A percentile compares a stretch with the other conserved stretches of the same genome.
phyloP scores from a whole-genome alignment of 2,113 vertebrate genomes.

The Podocnemis expansa region DNA sequence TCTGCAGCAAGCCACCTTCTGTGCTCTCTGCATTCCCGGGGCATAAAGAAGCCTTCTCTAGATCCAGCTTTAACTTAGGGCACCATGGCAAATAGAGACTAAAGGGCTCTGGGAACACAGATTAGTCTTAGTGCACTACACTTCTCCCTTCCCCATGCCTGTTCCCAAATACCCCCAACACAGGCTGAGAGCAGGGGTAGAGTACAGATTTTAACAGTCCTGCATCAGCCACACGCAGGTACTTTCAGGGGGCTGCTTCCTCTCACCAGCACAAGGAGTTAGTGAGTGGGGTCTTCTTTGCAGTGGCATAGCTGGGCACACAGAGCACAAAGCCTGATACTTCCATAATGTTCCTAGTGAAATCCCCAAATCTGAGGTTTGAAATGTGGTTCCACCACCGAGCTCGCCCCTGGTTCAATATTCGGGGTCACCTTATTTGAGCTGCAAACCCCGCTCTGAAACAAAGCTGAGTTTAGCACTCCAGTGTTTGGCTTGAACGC shows the following conservation, averaged over 20 bases:
- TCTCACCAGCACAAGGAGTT: neutral
- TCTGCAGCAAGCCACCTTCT: neutral
- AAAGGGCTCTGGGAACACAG: neutral
- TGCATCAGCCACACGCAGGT: neutral
- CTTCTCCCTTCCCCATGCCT: neutral
- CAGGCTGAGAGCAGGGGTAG: neutral
- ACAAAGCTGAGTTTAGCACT: neutral
- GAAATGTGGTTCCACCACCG: neutral
- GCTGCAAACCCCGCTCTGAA: neutral
- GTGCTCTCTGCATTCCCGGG: neutral
- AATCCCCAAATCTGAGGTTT: neutral
- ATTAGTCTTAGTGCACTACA: neutral
- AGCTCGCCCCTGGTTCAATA: rapidly evolving
- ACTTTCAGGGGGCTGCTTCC: neutral
- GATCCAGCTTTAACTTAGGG: neutral
- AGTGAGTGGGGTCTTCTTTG: neutral
- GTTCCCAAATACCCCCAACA: neutral
- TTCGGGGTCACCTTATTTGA: neutral
- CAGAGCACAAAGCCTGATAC: neutral
- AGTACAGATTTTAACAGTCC: neutral
- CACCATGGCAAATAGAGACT: too few species aligned
- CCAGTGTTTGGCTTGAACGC: neutral
- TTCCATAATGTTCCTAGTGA: neutral
- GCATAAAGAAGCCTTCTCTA: neutral
- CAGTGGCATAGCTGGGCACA: neutral